Conservation (phyloP, 2,888 invertebrate genomes). For the Microplitis deprimator region DNA sequence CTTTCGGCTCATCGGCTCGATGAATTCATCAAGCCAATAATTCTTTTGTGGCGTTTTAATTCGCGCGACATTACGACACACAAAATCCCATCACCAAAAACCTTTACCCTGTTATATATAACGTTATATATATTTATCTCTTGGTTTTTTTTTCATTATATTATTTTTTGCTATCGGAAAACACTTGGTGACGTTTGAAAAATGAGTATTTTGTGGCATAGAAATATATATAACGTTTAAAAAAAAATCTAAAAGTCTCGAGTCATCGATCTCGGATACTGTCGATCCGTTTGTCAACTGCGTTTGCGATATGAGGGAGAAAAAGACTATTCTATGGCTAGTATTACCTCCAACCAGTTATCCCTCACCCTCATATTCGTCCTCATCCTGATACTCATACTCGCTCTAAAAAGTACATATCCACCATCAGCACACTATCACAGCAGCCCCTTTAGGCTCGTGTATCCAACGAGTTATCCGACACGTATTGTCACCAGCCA, state of each 20-base stretch:
- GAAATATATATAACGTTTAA: conserved; percentile 21
- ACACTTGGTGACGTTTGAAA: conserved; percentile 41
- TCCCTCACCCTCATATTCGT: conserved; percentile 13
- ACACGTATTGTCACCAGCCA: conserved; percentile 56
- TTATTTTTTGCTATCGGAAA: conserved; percentile 39
- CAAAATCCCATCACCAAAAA: conserved; percentile 28
- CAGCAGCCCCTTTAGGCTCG: conserved; percentile 29
- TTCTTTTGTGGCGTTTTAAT: conserved; percentile 31
- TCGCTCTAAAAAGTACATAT: conserved; percentile 2
- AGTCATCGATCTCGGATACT: conserved; percentile 54
- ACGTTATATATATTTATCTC: not conserved
- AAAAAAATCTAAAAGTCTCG: conserved; percentile 47
- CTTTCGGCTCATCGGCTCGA: conserved; percentile 36
- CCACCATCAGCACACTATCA: not conserved
- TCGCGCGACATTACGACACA: conserved; percentile 35
- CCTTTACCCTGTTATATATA: not conserved
- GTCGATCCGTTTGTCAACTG: conserved; percentile 41
- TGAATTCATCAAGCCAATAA: conserved; percentile 41
- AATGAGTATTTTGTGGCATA: conserved; percentile 30
- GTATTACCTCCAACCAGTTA: not conserved
- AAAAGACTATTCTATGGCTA: not conserved
- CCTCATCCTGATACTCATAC: not conserved
- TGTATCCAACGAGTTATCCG: conserved; percentile 50
- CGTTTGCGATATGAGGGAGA: conserved; percentile 29
- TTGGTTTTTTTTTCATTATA: not conserved